Conservation (phyloP, 2,888 invertebrate genomes). For the Pyrocoelia pectoralis region DNA sequence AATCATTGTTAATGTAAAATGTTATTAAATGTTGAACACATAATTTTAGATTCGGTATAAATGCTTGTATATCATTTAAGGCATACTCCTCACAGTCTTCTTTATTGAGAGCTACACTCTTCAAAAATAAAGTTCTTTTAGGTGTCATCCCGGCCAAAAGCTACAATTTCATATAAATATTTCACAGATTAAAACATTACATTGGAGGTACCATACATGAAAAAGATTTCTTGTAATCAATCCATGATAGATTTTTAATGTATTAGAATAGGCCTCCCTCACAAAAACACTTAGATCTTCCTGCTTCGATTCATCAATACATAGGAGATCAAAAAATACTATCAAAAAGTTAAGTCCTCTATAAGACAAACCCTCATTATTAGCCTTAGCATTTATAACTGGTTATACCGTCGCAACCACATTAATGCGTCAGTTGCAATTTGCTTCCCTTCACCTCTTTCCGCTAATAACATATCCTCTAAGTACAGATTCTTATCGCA, state of each 20-base stretch:
- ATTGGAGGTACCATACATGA: constrained; percentile 9
- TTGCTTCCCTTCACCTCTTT: constrained; percentile 62
- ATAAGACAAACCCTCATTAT: constrained; percentile 35
- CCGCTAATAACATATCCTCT: constrained; percentile 70
- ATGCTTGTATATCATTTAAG: constrained; percentile 19
- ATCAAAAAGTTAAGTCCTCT: constrained; percentile 69
- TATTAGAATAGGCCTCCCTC: constrained; percentile 70
- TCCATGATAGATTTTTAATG: constrained; percentile 74
- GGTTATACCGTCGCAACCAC: constrained; percentile 74
- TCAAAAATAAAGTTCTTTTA: constrained; percentile 10
- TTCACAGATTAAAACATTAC: neutral
- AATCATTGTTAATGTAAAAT: constrained; percentile 20
- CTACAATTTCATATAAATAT: constrained; percentile 15
- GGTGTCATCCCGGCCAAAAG: constrained; percentile 17
- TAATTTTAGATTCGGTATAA: constrained; percentile 17
- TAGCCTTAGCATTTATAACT: neutral
- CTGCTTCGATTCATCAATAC: constrained; percentile 57
- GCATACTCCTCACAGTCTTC: constrained; percentile 23
- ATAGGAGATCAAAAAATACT: constrained; percentile 63
- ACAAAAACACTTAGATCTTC: constrained; percentile 69
- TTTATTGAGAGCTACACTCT: constrained; percentile 19
- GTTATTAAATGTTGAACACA: constrained; percentile 21
- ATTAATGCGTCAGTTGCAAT: constrained; percentile 68
- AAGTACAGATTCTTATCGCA: constrained; percentile 64
- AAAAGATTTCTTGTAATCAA: constrained; percentile 64